Percentiles rank a stretch among this genome's conserved stretches.
Evolutionary conservation across 1,140 invertebrate genomes (phyloP).

Genomic region (Cydia pomonella): DNA sequence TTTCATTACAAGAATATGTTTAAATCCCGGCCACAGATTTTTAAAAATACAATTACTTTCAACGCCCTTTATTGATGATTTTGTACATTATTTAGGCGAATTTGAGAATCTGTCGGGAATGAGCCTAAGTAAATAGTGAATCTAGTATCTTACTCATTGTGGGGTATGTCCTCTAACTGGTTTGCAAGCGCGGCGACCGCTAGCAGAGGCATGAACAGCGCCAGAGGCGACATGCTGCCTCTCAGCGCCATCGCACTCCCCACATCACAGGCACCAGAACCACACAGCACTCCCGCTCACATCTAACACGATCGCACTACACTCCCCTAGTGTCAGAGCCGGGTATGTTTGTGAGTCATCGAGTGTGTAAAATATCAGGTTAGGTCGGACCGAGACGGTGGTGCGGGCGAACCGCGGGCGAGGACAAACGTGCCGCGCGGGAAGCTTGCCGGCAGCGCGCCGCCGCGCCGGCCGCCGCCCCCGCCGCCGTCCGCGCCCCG

Average conservation of each 20-base stretch:
- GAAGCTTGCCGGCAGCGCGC: slow-evolving; percentile 51
- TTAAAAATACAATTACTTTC: background rate
- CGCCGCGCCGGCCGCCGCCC: slow-evolving; percentile 42
- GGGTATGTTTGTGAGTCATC: slow-evolving; percentile 55
- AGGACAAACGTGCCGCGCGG: slow-evolving; percentile 56
- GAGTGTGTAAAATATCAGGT: slow-evolving; percentile 46
- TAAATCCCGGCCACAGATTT: background rate
- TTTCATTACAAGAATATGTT: background rate
- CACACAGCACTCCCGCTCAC: slow-evolving; percentile 59
- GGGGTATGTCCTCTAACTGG: slow-evolving; percentile 91
- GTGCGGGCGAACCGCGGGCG: slow-evolving; percentile 55
- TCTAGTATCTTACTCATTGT: slow-evolving; percentile 88
- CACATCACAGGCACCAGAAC: slow-evolving; percentile 60
- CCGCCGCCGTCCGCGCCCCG: slow-evolving; percentile 44
- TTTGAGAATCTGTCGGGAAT: background rate
- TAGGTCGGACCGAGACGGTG: slow-evolving; percentile 43
- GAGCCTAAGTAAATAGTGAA: background rate
- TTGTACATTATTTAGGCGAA: background rate
- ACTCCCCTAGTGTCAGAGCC: slow-evolving; percentile 55
- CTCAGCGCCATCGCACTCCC: slow-evolving; percentile 64
- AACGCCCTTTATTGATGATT: background rate
- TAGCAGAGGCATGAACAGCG: slow-evolving; percentile 61
- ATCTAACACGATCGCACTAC: slow-evolving; percentile 60
- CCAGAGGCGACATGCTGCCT: slow-evolving; percentile 61
- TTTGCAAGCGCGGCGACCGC: slow-evolving; percentile 78